Evolutionary conservation across 1,140 invertebrate species (phyloP), one percentile per base, ranked within the genome.

Genomic region (Pemphigus obesinymphae): DNA sequence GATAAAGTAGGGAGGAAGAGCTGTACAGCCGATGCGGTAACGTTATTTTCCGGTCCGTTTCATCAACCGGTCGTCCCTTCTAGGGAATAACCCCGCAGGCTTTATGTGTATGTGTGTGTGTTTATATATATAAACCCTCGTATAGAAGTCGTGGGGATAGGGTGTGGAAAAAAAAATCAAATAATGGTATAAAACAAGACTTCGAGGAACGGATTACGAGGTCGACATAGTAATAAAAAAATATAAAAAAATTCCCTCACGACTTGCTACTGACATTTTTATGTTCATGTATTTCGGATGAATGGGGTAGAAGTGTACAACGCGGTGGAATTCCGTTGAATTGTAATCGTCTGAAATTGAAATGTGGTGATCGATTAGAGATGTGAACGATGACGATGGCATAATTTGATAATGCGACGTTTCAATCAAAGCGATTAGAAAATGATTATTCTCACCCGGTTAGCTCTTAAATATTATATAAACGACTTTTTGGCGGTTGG

Each of bases 31-130:
- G 37, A 80, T 80, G 76, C 76, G 76, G 76, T 80, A 43, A 80
- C 76, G 76, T 80, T 80, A 80, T 80, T 80, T 80, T 80, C 76
- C 76, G 76, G 76, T 80, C 76, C 76, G 76, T 80, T 80, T 80
- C 76, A 80, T 80, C 76, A 80, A 78, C 76, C 55, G 45, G 76
- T 63, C 76, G 55, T 34, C 55, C 31, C 76, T 80, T 61, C 53
- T 58, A 61, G 76, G 53, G 76, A 80, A 80, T 80, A 80, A 45
- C 50, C 73, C 37, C 34, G 40, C 53, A 63, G 34, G 55, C 76
- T 80, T 58, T 78, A 61, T 61, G 75, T 80, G 55, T 29, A 7
- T 43, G 20, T 55, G 72, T 58, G 17, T 40, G 23, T 37, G 29
- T 53, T n/a, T 37, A 53, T 75, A 50, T 61, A 11, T 61, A 72